Evolutionary conservation across 2,888 invertebrate species (phyloP), one percentile per base, ranked within the genome.

Genomic region (Pollenia amentaria): DNA sequence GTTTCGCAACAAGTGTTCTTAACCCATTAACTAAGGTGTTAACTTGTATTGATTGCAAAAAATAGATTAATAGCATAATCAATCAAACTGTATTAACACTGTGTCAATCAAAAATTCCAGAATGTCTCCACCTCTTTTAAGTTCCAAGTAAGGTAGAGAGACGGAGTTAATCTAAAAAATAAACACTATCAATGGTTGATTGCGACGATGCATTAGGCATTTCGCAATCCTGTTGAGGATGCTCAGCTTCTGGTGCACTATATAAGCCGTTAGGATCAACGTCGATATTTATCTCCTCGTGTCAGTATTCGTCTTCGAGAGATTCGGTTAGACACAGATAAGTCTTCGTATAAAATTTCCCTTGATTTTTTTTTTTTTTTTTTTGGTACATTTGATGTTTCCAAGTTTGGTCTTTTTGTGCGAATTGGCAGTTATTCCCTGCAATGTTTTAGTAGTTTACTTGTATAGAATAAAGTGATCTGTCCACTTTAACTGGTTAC

Each of bases 401-500:
- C 40, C 18, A 18, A 44, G 11, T 18, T 64, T 42, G 81, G 77
- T 14, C 21, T 76, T 21, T 87, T 10, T 42, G 46, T 76, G 9
- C 77, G 18, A 77, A 83, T 1, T 78, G n/a, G 46, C 46, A 87
- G n/a, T 75, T 65, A 55, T 60, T 38, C 73, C 29, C 21, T 80
- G 75, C 10, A 10, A 44, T n/a, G n/a, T n/a, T n/a, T 75, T 69
- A 21, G 2, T 21, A 21, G 1, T 2, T 21, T 1, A 85, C 14
- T 44, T 12, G 75, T 60, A 79, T 62, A 75, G 14, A 79, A 42
- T 7, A 79, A 75, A 12, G 79, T 67, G 51, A 80, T 53, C 18
- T 55, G 29, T 85, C 81, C 14, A 85, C 40, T 10, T 88, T 85
- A 77, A 84, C 80, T 18, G 88, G 88, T 51, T 75, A 67, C 21